A percentile compares a stretch with the other conserved stretches of the same genome.
phyloP scores from a whole-genome alignment of 2,888 invertebrate genomes.

The Hecatera dysodea region DNA sequence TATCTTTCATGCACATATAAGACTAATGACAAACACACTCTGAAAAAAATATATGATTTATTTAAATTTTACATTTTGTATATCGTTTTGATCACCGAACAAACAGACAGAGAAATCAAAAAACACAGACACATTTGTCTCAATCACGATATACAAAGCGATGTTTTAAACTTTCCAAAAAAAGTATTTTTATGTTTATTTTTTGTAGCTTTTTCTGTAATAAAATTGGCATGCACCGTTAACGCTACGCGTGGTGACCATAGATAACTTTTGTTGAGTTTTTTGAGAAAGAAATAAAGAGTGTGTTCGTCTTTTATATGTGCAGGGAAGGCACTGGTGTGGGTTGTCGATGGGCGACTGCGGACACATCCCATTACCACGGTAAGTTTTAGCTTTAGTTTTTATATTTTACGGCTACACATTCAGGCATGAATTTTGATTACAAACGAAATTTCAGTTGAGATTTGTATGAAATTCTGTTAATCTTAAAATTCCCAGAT shows the following conservation, averaged over 20 bases:
- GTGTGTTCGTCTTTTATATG: slow-evolving; percentile 91
- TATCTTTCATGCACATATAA: slow-evolving; percentile 90
- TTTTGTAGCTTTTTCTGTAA: slow-evolving; percentile 85
- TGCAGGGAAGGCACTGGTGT: slow-evolving; percentile 85
- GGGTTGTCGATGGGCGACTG: slow-evolving; percentile 67
- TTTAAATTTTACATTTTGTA: slow-evolving; percentile 71
- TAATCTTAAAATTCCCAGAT: slow-evolving; percentile 6
- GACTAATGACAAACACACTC: slow-evolving; percentile 90
- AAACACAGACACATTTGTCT: slow-evolving; percentile 70
- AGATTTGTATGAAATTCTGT: not conserved
- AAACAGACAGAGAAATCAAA: slow-evolving; percentile 70
- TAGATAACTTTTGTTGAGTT: slow-evolving; percentile 65
- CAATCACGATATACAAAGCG: slow-evolving; percentile 67
- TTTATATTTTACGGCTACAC: slow-evolving; percentile 11
- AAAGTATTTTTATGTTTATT: slow-evolving; percentile 75
- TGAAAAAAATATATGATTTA: slow-evolving; percentile 72
- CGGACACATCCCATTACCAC: slow-evolving; percentile 61
- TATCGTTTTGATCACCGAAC: slow-evolving; percentile 71
- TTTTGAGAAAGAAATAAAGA: slow-evolving; percentile 79
- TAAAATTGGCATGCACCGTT: slow-evolving; percentile 88
- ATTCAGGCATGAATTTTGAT: not conserved
- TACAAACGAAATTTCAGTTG: not conserved
- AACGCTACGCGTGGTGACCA: slow-evolving; percentile 81
- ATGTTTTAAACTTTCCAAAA: slow-evolving; percentile 56
- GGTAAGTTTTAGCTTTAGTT: slow-evolving; percentile 73